Evolutionary conservation across 2,888 invertebrate genomes (phyloP), one percentile per base, ranked within the genome.

Genomic region (Leistus spinibarbis): DNA sequence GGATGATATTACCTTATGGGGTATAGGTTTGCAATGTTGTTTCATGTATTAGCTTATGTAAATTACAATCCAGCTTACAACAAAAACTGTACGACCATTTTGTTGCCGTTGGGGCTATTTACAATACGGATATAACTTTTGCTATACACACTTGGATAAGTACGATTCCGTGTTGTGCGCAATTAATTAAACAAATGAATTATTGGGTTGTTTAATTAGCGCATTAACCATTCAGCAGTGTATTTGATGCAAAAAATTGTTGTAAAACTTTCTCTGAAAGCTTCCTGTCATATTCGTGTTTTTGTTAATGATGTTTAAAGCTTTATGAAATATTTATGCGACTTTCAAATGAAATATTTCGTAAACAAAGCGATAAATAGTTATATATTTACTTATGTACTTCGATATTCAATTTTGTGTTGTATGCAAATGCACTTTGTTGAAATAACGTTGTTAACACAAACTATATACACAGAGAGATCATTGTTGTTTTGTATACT

Each of bases 111-210:
- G 40, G 40, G 5, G 40, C 40, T 40, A 40, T 40, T 40, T 40
- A 40, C 7, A 5, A 7, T 10, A 40, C 40, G 40, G 40, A 40
- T 40, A 13, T 40, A 40, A 13, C 40, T 40, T 40, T 13, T 40
- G 40, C 13, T 40, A 40, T 10, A 57, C 7, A 13, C 53, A 13
- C 40, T 69, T n/a, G n/a, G n/a, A n/a, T n/a, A 70, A 70, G 62
- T 60, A 64, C 71, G 10, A 54, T 63, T 71, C 23, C 54, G 71
- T 54, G 54, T 54, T 57, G 56, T 22, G 22, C 20, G 56, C 56
- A 40, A 66, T 72, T 72, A 72, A 72, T 72, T 72, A 66, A 72
- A 72, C 40, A 66, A 72, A 72, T 72, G 72, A 72, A 66, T 66
- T 72, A 72, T 72, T 27, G 72, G 56, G 66, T 72, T 72, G 72